Evolutionary conservation across 1,140 invertebrate genomes (phyloP), one percentile per base, ranked within the genome.

Genomic region (Vanessa atalanta): DNA sequence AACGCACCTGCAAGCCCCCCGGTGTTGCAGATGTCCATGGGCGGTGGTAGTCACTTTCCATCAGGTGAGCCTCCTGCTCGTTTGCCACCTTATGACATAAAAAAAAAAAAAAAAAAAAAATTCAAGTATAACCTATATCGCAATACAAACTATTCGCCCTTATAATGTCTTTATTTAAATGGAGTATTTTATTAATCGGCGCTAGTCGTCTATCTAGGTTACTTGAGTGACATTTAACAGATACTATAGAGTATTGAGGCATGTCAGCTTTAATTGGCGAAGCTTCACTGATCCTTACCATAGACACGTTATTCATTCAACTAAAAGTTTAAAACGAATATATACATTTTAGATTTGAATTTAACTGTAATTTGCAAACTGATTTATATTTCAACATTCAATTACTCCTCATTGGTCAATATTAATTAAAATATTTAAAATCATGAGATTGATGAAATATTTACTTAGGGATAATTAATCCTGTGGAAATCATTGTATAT

Each of bases 91-190:
- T n/a, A n/a, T n/a, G n/a, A n/a, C n/a, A n/a, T n/a, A n/a, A n/a
- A n/a, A n/a, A n/a, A n/a, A n/a, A n/a, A n/a, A n/a, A n/a, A n/a
- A n/a, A n/a, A n/a, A n/a, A n/a, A n/a, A n/a, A n/a, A n/a, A n/a
- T 51, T 51, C 14, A 15, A 51, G 50, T 51, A 51, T 16, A 15
- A 9, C 8, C n/a, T 8, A 57, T 26, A 23, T 11, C 55, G 2
- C 12, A 51, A 15, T 51, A n/a, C 12, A 57, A 23, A 26, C 16
- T 26, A 26, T 31, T 57, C 23, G 55, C 16, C 55, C 12, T 53
- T n/a, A 53, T 26, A 57, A 23, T 26, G 23, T 57, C 16, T 57
- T 57, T 26, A 57, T 57, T 57, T 57, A 13, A 57, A 57, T 57
- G 50, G 2, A 26, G 55, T 57, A 16, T 20, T 57, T 57, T 20